Base-by-base conservation (phyloP, 2,797 vertebrate species). In the Trematomus bernacchii region DNA sequence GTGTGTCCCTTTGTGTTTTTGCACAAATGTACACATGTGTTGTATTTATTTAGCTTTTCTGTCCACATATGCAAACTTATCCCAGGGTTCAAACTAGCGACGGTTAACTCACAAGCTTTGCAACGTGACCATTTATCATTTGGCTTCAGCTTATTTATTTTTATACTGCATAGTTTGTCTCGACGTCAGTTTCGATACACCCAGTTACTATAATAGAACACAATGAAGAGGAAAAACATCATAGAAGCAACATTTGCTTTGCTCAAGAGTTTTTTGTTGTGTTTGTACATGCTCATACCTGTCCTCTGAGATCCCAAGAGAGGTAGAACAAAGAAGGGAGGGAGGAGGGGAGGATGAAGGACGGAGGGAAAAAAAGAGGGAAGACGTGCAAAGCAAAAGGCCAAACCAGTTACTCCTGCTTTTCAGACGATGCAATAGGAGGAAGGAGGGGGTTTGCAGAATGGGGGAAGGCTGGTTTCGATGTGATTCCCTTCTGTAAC, bases 321-420 rank as follows among this genome's bases (percentile, higher is more conserved):
- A 76, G 57, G 73, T 66, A n/a, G 43, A 55, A 48, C 23, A 14
- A 62, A 27, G 11, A 18, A 44, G 42, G 4, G 64, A 85, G 85
- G 79, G 71, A 83, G 82, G 77, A 68, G 55, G 63, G 72, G 57
- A 76, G 37, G 61, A 63, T n/a, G 69, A n/a, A 71, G 83, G 55
- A 74, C 76, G 54, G 54, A 67, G n/a, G 62, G 50, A 50, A 13
- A 48, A 48, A 68, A 71, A 61, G 65, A 69, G 76, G 77, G 82
- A 79, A 82, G 68, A 74, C 59, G 10, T 6, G 1, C 82, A 81
- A 85, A 71, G 84, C 4, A 4, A 83, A 37, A 89, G 85, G 89
- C 84, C 86, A 93, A 95, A 95, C 94, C 94, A 90, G 95, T 95
- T 95, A 81, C 91, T 94, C 94, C 90, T 90, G 94, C 73, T 60